Conservation (phyloP, 2,113 vertebrate genomes). For the Pollachius pollachius region DNA sequence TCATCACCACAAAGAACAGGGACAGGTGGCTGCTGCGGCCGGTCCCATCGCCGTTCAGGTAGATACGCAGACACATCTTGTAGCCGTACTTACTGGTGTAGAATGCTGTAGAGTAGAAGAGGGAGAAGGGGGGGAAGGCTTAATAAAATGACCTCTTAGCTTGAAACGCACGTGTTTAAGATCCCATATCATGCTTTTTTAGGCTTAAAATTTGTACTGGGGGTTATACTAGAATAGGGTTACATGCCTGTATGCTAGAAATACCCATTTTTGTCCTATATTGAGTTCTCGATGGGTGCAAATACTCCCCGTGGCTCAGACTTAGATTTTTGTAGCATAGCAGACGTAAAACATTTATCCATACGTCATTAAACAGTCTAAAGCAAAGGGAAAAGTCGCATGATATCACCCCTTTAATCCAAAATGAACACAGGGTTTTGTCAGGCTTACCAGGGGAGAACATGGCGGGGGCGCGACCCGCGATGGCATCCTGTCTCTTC, state of each 20-base stretch:
- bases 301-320: no score
- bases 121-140: background rate
- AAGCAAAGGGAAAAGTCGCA: background rate
- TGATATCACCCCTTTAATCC: background rate
- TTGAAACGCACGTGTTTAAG: background rate
- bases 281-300: no score
- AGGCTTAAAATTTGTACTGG: no score
- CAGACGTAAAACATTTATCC: no score
- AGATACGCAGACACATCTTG: constrained; percentile 79
- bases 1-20: constrained; percentile 77
- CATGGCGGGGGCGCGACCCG: constrained; percentile 88
- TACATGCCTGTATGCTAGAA: no score
- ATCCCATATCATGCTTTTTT: no score
- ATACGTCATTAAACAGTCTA: no score
- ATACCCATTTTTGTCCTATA: no score
- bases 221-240: no score
- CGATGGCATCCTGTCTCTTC: constrained; percentile 90
- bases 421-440: background rate
- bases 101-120: constrained; percentile 69
- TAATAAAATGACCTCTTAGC: background rate
- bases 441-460: constrained; percentile 88
- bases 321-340: no score
- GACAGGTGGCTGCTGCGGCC: constrained; percentile 76
- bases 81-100: constrained; percentile 81
- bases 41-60: constrained; percentile 79